Evolutionary conservation across 2,888 invertebrate species (phyloP), one percentile per base, ranked within the genome.

Genomic region (Drosophila formosana): DNA sequence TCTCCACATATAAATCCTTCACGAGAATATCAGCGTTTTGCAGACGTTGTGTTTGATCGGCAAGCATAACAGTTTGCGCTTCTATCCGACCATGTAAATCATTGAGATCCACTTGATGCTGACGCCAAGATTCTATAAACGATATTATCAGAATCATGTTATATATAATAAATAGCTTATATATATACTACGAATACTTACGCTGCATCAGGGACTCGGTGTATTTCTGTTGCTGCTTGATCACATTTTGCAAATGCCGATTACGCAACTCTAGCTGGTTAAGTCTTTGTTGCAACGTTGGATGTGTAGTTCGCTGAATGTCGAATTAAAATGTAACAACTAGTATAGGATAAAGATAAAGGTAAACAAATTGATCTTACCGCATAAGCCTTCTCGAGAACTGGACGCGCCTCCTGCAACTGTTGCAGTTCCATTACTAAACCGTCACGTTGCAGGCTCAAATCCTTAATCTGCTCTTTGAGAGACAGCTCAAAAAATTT

Each of bases 1-100:
- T 97, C 93, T 97, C 97, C 55, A 97, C 94, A 92, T 96, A 97
- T 70, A 97, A 93, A 89, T 97, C 97, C 93, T 96, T 96, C 25
- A 96, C 95, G 49, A 97, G 93, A 84, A 96, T 91, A 92, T 97
- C 97, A 13, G 96, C 95, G 87, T 94, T 94, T 41, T 95, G 94
- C 65, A 97, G 93, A 75, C 95, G 95, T 87, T 96, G 95, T 58
- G 94, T 93, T 92, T 95, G 93, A 70, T 93, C 91, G 73, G 93
- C 90, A 91, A 93, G 82, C 90, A 93, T 75, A 88, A 92, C 90
- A 80, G 92, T 82, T 90, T 94, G 91, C 26, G 93, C 92, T 68
- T 93, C 93, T 71, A 93, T 90, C n/a, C 93, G 93, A 78, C 92
- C 92, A 66, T 93, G 93, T 80, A 94, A 91, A 63, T 92, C 91